Evolutionary conservation across 2,888 invertebrate species (phyloP).

Genomic region (Microplitis manilae): DNA sequence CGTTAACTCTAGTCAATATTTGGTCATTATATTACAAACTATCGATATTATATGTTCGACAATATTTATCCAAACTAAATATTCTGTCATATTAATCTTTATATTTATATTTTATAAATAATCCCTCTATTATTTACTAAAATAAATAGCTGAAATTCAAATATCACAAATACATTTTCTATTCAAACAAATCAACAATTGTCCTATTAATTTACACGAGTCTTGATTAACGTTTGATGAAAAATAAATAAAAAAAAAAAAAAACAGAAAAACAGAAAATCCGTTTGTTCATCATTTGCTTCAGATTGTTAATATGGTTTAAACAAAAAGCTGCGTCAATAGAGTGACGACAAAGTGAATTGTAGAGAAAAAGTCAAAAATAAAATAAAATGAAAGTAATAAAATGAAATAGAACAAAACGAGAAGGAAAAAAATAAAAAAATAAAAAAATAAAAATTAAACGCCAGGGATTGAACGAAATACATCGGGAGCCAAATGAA

Average conservation of each 20-base stretch:
- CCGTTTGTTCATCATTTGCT: background rate
- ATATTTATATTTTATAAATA: background rate
- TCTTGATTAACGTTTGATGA: background rate
- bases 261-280: background rate
- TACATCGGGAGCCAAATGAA: slow-evolving; percentile 36
- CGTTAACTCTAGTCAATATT: background rate
- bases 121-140: background rate
- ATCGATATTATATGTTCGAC: background rate
- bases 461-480: slow-evolving; percentile 25
- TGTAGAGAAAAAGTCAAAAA: background rate
- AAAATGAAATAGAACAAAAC: slow-evolving; percentile 23
- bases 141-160: background rate
- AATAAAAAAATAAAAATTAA: slow-evolving; percentile 36
- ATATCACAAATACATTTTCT: background rate
- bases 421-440: slow-evolving; percentile 33
- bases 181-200: background rate
- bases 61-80: background rate
- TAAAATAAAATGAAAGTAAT: slow-evolving; percentile 19
- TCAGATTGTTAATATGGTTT: background rate
- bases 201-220: background rate
- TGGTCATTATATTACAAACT: background rate
- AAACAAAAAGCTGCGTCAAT: slow-evolving; percentile 13
- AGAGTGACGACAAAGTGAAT: slow-evolving; percentile 17
- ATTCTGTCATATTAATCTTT: background rate
- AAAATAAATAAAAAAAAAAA: slow-evolving; percentile 14